phyloP scores from a whole-genome alignment of 2,888 invertebrate species.

The Vesta saturnalis region DNA sequence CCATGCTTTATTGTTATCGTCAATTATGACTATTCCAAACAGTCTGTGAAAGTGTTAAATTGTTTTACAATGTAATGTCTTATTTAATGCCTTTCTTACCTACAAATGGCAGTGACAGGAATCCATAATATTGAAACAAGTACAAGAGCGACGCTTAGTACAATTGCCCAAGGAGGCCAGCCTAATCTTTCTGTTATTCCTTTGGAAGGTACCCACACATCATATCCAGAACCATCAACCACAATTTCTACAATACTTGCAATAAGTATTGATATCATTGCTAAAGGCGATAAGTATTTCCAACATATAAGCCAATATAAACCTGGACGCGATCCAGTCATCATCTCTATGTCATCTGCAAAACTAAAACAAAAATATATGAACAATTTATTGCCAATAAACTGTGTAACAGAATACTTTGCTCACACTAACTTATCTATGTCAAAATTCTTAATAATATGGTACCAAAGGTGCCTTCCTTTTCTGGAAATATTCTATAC shows the following conservation, averaged over 20 bases:
- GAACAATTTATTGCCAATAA: too few relatives aligned
- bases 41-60: constrained; percentile 67
- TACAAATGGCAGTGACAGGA: constrained; percentile 81
- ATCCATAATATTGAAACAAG: constrained; percentile 89
- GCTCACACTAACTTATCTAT: too few relatives aligned
- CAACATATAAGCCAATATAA: constrained; percentile 94
- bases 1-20: constrained; percentile 92
- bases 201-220: constrained; percentile 80
- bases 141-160: constrained; percentile 78
- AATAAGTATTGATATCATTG: constrained; percentile 86
- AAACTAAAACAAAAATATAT: constrained; percentile 73
- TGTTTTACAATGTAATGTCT: background rate
- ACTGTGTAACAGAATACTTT: too few relatives aligned
- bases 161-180: constrained; percentile 90
- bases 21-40: constrained; percentile 81
- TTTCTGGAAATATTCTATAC: too few relatives aligned
- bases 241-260: constrained; percentile 86
- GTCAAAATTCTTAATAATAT: too few relatives aligned
- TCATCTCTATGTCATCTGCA: constrained; percentile 92
- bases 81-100: constrained; percentile 64
- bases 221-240: constrained; percentile 83
- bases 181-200: constrained; percentile 79
- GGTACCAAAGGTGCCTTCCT: too few relatives aligned
- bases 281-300: constrained; percentile 91
- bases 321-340: constrained; percentile 90